phyloP scores from a whole-genome alignment of 2,113 vertebrate genomes.

The Elephas maximus region DNA sequence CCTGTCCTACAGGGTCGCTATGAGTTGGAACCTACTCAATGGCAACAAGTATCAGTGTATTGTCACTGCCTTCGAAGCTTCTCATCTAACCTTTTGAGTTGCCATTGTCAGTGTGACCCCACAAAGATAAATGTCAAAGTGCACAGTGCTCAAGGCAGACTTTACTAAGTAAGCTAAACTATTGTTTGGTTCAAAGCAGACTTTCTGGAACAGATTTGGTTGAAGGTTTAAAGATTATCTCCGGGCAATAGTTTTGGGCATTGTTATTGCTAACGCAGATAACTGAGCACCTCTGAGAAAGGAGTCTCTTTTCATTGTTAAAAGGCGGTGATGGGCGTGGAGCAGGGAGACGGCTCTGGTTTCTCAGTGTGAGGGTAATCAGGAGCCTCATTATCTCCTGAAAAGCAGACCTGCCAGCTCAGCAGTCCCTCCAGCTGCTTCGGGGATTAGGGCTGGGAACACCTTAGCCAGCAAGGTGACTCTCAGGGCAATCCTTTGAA shows the following conservation, averaged over 20 bases:
- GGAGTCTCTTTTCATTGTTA: fast-evolving
- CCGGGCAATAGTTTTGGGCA: no score
- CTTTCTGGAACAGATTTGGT: neutral
- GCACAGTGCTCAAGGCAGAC: no score
- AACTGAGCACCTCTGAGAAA: fast-evolving
- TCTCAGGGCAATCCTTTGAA: neutral
- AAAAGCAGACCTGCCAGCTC: neutral
- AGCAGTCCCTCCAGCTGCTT: neutral
- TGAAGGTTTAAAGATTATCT: neutral
- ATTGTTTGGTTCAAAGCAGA: neutral
- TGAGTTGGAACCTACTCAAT: no score
- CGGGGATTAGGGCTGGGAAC: neutral
- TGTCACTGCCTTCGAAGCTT: neutral
- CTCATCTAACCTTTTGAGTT: neutral
- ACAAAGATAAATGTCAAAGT: neutral
- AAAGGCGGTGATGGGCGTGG: fast-evolving
- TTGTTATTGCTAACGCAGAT: neutral
- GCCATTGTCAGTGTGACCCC: neutral
- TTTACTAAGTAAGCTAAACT: neutral
- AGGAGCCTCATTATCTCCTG: neutral
- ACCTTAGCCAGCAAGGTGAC: neutral
- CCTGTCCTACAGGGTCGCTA: no score
- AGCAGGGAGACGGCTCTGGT: neutral
- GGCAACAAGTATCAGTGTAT: neutral
- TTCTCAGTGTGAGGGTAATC: neutral